Evolutionary conservation across 2,888 invertebrate genomes (phyloP).

Genomic region (Timema cristinae): DNA sequence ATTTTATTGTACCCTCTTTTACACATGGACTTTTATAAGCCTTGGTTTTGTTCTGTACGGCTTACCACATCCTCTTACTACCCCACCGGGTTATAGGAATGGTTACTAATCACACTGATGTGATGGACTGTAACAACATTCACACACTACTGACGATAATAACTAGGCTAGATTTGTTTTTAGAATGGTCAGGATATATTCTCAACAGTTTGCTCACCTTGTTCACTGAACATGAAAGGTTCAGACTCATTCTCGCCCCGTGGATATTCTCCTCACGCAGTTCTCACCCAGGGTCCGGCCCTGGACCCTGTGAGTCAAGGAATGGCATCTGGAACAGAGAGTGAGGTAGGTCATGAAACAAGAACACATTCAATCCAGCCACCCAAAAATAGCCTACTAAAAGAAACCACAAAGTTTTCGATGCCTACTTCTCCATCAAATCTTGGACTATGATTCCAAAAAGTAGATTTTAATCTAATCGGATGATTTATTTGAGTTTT

Average conservation of each 20-base stretch:
- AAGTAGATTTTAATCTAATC: no score
- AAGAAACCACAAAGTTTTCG: no score
- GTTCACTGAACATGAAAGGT: constrained; percentile 45
- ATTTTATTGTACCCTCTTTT: no score
- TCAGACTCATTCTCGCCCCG: constrained; percentile 63
- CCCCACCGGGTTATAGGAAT: background rate
- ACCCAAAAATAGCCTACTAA: no score
- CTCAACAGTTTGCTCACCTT: constrained; percentile 39
- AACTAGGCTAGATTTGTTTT: no score
- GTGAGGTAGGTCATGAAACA: background rate
- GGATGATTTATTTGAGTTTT: no score
- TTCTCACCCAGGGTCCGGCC: constrained; percentile 56
- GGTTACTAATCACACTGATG: background rate
- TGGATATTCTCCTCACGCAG: constrained; percentile 70
- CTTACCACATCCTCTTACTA: background rate
- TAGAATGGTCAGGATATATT: no score
- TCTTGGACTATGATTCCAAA: no score
- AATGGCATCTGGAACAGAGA: constrained; percentile 54
- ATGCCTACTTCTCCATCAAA: no score
- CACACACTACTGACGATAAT: constrained; percentile 72
- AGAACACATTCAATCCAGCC: no score
- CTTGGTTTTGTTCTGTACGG: no score
- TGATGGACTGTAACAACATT: constrained; percentile 10
- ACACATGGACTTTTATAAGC: no score
- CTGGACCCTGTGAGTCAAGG: constrained; percentile 61